phyloP scores from a whole-genome alignment of 2,797 vertebrate species.

The Valencia hispanica region DNA sequence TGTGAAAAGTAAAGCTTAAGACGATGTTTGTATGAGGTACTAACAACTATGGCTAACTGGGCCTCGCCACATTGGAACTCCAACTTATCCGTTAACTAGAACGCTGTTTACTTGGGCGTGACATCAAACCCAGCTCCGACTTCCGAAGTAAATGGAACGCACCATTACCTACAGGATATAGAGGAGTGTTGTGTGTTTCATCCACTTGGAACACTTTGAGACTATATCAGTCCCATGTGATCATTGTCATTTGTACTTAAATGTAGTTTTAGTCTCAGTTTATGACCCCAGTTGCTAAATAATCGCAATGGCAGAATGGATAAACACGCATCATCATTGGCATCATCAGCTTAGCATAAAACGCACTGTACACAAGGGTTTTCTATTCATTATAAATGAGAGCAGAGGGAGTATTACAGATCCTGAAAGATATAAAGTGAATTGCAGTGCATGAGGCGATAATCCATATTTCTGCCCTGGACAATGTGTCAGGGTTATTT shows the following conservation, averaged over 20 bases:
- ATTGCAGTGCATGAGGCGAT: constrained; percentile 69
- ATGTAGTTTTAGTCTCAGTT: constrained; percentile 6
- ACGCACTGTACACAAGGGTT: constrained; percentile 53
- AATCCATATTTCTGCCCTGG: constrained; percentile 68
- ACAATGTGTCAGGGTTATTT: constrained; percentile 69
- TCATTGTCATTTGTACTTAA: constrained; percentile 10
- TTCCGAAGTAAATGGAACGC: too few species aligned
- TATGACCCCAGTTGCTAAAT: constrained; percentile 32
- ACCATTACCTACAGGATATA: neutral
- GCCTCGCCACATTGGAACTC: too few species aligned
- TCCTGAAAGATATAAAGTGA: constrained; percentile 71
- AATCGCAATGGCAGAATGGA: constrained; percentile 16
- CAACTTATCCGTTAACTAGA: too few species aligned
- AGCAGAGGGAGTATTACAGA: constrained; percentile 66
- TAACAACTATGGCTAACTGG: too few species aligned
- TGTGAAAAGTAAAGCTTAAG: too few species aligned
- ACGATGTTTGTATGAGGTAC: too few species aligned
- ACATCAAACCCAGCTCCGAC: too few species aligned
- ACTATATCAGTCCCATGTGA: constrained; percentile 8
- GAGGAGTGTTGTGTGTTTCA: neutral
- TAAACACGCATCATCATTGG: constrained; percentile 39
- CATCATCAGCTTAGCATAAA: constrained; percentile 52
- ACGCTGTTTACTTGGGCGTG: too few species aligned
- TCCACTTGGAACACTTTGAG: neutral
- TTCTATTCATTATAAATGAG: constrained; percentile 68